phyloP scores from a whole-genome alignment of 1,140 invertebrate species.

The Gonatopus flavifemur region DNA sequence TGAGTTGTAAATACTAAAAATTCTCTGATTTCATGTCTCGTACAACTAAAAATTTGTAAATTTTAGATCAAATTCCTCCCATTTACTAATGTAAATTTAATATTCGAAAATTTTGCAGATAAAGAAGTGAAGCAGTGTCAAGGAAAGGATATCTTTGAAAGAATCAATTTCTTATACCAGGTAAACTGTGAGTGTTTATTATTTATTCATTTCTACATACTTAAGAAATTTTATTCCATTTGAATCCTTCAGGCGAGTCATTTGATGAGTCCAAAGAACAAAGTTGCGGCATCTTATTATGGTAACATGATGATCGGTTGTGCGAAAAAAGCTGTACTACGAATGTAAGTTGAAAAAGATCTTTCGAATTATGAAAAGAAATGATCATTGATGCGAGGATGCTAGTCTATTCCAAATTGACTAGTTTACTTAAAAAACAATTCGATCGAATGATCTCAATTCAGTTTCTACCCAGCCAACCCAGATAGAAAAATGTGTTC shows the following conservation, averaged over 20 bases:
- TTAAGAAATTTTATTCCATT: conserved; percentile 8
- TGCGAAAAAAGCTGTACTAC: conserved; percentile 48
- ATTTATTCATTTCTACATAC: conserved; percentile 6
- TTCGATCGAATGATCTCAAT: too few relatives aligned
- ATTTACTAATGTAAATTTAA: not conserved
- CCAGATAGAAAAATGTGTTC: too few relatives aligned
- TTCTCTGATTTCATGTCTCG: too few relatives aligned
- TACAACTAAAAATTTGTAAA: too few relatives aligned
- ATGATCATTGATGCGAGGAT: not conserved
- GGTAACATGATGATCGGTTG: conserved; percentile 44
- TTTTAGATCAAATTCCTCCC: not conserved
- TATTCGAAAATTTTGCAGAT: conserved; percentile 10
- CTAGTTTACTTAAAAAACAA: too few relatives aligned
- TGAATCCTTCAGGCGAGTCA: conserved; percentile 42
- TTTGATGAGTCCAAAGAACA: conserved; percentile 35
- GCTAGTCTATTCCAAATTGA: too few relatives aligned
- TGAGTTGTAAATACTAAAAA: too few relatives aligned
- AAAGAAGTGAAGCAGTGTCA: conserved; percentile 40
- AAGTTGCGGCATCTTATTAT: conserved; percentile 41
- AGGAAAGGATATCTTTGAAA: conserved; percentile 51
- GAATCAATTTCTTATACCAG: conserved; percentile 55
- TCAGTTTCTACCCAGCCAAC: too few relatives aligned
- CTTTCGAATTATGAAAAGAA: not conserved
- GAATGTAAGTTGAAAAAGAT: conserved; percentile 40
- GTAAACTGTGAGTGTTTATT: conserved; percentile 23